Base-by-base conservation (phyloP, 2,888 invertebrate species). In the Caenorhabditis imperialis region DNA sequence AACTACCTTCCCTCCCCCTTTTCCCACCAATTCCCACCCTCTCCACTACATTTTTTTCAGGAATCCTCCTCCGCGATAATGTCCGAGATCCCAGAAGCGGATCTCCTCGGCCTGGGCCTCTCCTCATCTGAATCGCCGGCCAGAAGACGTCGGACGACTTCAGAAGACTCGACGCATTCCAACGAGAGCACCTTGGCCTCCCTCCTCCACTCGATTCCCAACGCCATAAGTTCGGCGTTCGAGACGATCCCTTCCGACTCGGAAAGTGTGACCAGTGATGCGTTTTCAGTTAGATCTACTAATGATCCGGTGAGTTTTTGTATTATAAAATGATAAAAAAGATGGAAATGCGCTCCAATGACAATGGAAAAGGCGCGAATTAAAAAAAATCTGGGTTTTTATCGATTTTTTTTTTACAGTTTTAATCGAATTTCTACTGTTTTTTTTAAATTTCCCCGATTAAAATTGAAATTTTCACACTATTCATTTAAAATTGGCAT, bases 231-330 rank as follows among this genome's bases (percentile, higher is more conserved):
- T 14, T 73, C 74, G 2, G 67, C 73, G 5, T 53, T 85, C 55
- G 84, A 84, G 20, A 75, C 84, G 14, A 80, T 85, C 23, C 79
- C 82, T 8, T 86, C 86, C 1, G 87, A 87, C 55, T 78, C 81
- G 7, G 86, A 86, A 51, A 81, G 81, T 44, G 75, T 76, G 8
- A 60, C 81, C 22, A 80, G 78, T 45, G 80, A 79, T 7, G 72
- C 77, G 14, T 82, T 84, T 16, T 82, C 84, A 5, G 60, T 78
- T 22, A 72, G 77, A 42, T 75, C 82, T 12, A 76, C 69, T 25
- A 78, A 77, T 42, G 84, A 83, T 33, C 74, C 81, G 10, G 81
- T 77, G 27, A 78, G 83, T 55, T 81, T 80, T 63, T 79, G n/a
- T n/a, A n/a, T n/a, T n/a, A n/a, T n/a, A n/a, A n/a, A n/a, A n/a